Evolutionary conservation across 2,888 invertebrate genomes (phyloP), one percentile per base, ranked within the genome.

Genomic region (Caenorhabditis sp.): DNA sequence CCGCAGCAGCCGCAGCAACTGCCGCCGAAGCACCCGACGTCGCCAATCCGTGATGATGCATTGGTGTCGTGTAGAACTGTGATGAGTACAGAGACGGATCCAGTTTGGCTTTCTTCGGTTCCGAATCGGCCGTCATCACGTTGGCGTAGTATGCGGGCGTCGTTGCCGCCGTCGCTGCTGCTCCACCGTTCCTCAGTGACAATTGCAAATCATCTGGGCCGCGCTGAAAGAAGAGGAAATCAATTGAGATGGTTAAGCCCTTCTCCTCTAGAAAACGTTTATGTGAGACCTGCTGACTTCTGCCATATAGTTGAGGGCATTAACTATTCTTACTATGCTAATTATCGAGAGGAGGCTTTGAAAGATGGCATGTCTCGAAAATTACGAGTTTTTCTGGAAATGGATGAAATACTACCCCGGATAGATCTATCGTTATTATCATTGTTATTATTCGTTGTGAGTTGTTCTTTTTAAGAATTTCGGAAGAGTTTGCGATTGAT

Each of bases 111-210:
- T 91, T 91, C 75, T 91, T 90, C 28, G 90, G 88, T 58, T 90
- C 91, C 47, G 87, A 87, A 61, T 89, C 90, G 26, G 89, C 88
- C 26, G 90, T 90, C 89, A 90, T 90, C 38, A 86, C 81, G 66
- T 70, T 80, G 35, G 80, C 59, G 58, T 69, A 84, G 80, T 59
- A 75, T 44, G 82, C 76, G 16, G 81, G 80, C 24, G 66, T 38
- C 68, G 83, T 66, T 28, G 73, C 51, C n/a, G n/a, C n/a, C 76
- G 83, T 70, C 24, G 80, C 80, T 68, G 84, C 47, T 47, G 75
- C 80, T 56, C 75, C 84, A 77, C 85, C 85, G 81, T 84, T 88
- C 68, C 84, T 84, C 83, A 89, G 74, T 61, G 85, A 82, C 44
- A 86, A 68, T 85, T 89, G 82, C 49, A 89, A 75, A 72, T 91